A percentile compares a stretch with the other conserved stretches of the same genome.
phyloP scores from a whole-genome alignment of 2,888 invertebrate species.

The Dexiosoma caninum region DNA sequence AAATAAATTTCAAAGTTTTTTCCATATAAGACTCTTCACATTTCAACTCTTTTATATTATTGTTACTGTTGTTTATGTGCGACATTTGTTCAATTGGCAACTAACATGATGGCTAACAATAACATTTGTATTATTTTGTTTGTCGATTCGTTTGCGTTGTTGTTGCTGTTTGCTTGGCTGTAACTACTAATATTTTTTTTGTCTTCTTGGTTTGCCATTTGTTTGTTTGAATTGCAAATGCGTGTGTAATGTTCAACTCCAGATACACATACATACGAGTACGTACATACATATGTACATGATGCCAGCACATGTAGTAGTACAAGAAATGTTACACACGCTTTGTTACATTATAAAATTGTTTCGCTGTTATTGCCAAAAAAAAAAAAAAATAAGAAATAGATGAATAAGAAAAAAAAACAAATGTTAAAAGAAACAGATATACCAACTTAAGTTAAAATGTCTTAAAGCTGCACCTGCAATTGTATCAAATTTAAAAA shows the following conservation, averaged over 20 bases:
- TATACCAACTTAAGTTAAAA: constrained; percentile 22
- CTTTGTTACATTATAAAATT: constrained; percentile 32
- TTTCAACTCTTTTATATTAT: constrained; percentile 62
- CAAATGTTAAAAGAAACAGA: not conserved
- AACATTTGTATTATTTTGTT: constrained; percentile 62
- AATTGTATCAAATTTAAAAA: constrained; percentile 62
- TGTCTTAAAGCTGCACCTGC: constrained; percentile 63
- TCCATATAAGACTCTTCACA: constrained; percentile 62
- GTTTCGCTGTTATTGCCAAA: constrained; percentile 44
- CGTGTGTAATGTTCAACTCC: constrained; percentile 33
- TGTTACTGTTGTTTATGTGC: constrained; percentile 63
- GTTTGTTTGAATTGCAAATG: constrained; percentile 43
- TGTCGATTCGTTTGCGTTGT: not conserved
- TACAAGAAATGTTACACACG: not conserved
- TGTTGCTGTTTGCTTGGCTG: not conserved
- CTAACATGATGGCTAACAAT: constrained; percentile 64
- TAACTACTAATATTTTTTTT: not conserved
- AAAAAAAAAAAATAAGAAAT: not conserved
- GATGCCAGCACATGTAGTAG: no score
- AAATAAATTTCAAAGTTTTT: constrained; percentile 49
- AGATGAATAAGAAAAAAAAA: constrained; percentile 8
- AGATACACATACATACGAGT: not conserved
- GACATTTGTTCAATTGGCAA: constrained; percentile 64
- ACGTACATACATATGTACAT: no score
- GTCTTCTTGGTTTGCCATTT: constrained; percentile 41